phyloP scores from a whole-genome alignment of 2,797 vertebrate genomes.

The Acanthis flammea region DNA sequence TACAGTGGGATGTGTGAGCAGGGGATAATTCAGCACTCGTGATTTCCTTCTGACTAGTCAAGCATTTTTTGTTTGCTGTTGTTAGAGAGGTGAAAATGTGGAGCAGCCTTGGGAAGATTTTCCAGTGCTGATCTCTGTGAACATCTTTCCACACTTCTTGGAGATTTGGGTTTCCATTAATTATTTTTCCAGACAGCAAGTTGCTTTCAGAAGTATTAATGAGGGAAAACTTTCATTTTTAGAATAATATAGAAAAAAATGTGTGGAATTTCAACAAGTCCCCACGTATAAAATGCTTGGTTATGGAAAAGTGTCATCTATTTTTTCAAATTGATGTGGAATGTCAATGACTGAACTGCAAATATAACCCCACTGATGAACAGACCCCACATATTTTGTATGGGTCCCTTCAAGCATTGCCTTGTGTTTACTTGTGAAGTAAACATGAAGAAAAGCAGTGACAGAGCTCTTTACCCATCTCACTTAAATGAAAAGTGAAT shows the following conservation, averaged over 20 bases:
- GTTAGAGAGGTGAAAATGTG: neutral
- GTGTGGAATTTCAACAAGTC: neutral
- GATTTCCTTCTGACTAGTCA: neutral
- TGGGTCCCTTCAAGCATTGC: neutral
- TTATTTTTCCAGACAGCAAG: neutral
- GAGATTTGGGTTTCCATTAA: neutral
- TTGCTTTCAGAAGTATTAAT: neutral
- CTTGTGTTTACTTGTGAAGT: neutral
- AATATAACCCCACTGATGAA: neutral
- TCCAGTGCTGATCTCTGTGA: neutral
- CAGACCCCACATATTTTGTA: neutral
- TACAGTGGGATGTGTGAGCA: neutral
- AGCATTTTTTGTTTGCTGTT: neutral
- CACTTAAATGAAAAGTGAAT: neutral
- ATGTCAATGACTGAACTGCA: neutral
- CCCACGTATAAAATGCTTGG: neutral
- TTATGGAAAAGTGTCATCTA: neutral
- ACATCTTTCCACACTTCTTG: neutral
- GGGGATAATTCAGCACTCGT: neutral
- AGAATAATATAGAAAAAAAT: neutral
- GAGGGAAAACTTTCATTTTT: neutral
- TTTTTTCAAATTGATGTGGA: neutral
- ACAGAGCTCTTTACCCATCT: neutral
- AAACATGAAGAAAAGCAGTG: neutral
- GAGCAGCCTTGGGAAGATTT: neutral